These are phyloP conservation scores for Herminia tarsipennalis DNA, from an alignment of 2,888 invertebrate genomes.

Conservation along the genomic window DNA sequence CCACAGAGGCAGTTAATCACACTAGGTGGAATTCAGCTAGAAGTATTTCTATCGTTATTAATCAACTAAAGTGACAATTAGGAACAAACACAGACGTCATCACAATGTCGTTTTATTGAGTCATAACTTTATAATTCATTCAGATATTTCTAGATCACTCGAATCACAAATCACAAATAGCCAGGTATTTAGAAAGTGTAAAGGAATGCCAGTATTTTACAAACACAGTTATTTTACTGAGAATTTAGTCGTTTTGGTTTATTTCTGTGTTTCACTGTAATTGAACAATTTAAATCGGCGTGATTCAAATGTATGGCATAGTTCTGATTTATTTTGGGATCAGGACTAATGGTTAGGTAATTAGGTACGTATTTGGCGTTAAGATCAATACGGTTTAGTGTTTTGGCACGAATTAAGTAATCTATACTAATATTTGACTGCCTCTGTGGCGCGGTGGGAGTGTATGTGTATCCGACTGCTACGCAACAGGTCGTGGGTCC, in stretches of 20 bases:
- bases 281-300: slow-evolving; percentile 1
- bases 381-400: too few relatives aligned
- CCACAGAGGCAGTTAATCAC: too few relatives aligned
- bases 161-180: not conserved
- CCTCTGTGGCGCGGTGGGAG: not conserved
- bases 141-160: not conserved
- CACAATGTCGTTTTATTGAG: too few relatives aligned
- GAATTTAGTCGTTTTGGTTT: slow-evolving; percentile 10
- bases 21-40: too few relatives aligned
- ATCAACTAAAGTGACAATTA: too few relatives aligned
- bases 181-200: slow-evolving; percentile 7
- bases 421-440: not conserved
- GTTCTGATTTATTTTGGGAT: slow-evolving; percentile 3
- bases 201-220: slow-evolving; percentile 11
- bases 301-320: slow-evolving; percentile 2
- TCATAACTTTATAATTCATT: not conserved
- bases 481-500: too few relatives aligned
- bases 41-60: too few relatives aligned
- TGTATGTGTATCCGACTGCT: too few relatives aligned
- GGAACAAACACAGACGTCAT: too few relatives aligned
- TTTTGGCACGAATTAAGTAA: too few relatives aligned
- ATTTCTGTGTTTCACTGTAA: slow-evolving; percentile 12
- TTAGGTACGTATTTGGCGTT: too few relatives aligned
- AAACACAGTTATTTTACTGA: slow-evolving; percentile 14
- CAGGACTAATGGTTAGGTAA: too few relatives aligned